phyloP scores from a whole-genome alignment of 2,888 invertebrate species.

The Octodonta nipae region DNA sequence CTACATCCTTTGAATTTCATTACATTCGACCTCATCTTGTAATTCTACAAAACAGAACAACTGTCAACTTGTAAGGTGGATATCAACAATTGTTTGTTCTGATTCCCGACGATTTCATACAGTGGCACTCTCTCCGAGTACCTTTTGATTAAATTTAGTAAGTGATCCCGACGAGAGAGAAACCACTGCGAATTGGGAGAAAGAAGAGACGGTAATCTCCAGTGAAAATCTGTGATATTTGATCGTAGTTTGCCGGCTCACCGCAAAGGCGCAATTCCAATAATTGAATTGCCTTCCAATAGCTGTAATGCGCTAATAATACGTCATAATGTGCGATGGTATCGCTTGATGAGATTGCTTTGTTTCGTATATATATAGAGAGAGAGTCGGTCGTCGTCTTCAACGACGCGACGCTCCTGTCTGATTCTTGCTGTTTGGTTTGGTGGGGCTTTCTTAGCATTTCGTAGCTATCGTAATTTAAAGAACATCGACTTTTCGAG shows the following conservation, averaged over 20 bases:
- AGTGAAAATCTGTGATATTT: constrained; percentile 27
- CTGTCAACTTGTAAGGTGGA: too few relatives aligned
- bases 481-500: too few relatives aligned
- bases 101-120: too few relatives aligned
- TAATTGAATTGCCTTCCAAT: constrained; percentile 41
- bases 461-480: too few relatives aligned
- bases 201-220: constrained; percentile 21
- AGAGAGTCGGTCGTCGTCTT: not conserved
- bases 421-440: too few relatives aligned
- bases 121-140: too few relatives aligned
- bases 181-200: constrained; percentile 9
- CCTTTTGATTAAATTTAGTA: constrained; percentile 1
- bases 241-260: constrained; percentile 32
- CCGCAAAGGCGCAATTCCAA: constrained; percentile 38
- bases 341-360: constrained; percentile 39
- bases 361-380: constrained; percentile 28
- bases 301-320: constrained; percentile 40
- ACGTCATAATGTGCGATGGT: constrained; percentile 39
- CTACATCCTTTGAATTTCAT: too few relatives aligned
- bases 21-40: too few relatives aligned
- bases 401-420: too few relatives aligned
- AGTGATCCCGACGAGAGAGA: not conserved
- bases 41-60: too few relatives aligned
- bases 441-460: too few relatives aligned
- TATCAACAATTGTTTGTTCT: too few relatives aligned